Base-by-base conservation (phyloP, 2,888 invertebrate species). In the Teleiodes luculella region DNA sequence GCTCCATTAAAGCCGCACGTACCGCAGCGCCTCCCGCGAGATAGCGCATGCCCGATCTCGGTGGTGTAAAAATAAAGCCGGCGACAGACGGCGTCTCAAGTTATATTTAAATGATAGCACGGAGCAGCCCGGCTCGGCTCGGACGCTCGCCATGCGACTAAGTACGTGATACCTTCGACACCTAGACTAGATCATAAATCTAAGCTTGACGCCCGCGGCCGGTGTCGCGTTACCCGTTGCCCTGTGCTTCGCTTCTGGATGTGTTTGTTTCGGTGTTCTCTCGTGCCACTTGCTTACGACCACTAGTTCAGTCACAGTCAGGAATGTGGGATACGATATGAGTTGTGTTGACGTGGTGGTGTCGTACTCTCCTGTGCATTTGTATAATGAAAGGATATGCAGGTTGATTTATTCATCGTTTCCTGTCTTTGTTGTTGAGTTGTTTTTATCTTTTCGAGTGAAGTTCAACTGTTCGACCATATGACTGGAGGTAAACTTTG, bases 21-120 rank as follows among this genome's bases (percentile, higher is more conserved):
- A 64, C 57, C 57, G 55, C 56, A 64, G 64, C 74, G 76, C 76
- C 70, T 78, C 73, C 66, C 76, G 76, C 63, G 72, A 71, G 76
- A 74, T 72, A 62, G 65, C 49, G 41, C 24, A 79, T 80, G 78
- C 77, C 76, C 66, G 80, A 78, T 76, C 75, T 78, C 75, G 61
- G 73, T 74, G 68, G 86, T 86, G 80, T 86, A 87, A 85, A 88
- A 88, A 88, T 87, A 87, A 86, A 86, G 80, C 86, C 84, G 79
- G 82, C 84, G 84, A 84, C 86, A 83, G 86, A 87, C 76, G 77
- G 76, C 73, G 80, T 74, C 78, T 80, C 78, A 83, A 87, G 85
- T 46, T 88, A 89, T 84, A 87, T 86, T 85, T 89, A 88, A 88
- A 88, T 89, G 88, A 86, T 86, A 87, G 83, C 85, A 73, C 78